These are phyloP conservation scores for Caenorhabditis afra DNA, from an alignment of 2,888 invertebrate species.

Conservation along the genomic window DNA sequence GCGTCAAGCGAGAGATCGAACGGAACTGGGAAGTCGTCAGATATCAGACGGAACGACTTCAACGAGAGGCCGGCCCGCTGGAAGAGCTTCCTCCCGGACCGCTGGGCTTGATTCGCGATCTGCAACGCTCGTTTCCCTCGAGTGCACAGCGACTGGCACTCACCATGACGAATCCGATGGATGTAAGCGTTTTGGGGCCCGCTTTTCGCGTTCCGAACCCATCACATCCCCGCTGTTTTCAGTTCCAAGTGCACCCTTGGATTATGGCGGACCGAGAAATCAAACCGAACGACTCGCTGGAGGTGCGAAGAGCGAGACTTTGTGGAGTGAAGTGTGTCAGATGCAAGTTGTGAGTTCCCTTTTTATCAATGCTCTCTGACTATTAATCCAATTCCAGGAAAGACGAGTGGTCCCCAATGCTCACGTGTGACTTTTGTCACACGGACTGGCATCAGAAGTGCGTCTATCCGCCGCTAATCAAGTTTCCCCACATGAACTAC, in stretches of 20 bases:
- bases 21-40: slow-evolving; percentile 23
- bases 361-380: neutral
- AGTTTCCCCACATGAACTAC: slow-evolving; percentile 87
- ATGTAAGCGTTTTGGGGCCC: slow-evolving; percentile 15
- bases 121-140: neutral
- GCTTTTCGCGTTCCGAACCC: too few species aligned
- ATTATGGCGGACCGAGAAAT: slow-evolving; percentile 5
- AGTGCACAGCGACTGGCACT: neutral
- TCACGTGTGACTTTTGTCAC: slow-evolving; percentile 95
- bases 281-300: slow-evolving; percentile 11
- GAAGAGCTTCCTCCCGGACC: neutral
- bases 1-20: slow-evolving; percentile 14
- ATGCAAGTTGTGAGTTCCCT: slow-evolving; percentile 33
- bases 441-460: slow-evolving; percentile 94
- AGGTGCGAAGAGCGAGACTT: slow-evolving; percentile 6
- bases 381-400: slow-evolving; percentile 84
- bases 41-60: slow-evolving; percentile 15
- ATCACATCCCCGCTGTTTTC: too few species aligned
- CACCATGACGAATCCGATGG: slow-evolving; percentile 22
- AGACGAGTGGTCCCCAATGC: slow-evolving; percentile 85
- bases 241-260: slow-evolving; percentile 7
- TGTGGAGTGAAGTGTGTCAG: slow-evolving; percentile 8
- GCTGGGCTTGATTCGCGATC: neutral
- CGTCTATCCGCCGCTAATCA: slow-evolving; percentile 92
- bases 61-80: slow-evolving; percentile 6